These are phyloP conservation scores for Neodiprion virginianus DNA, from an alignment of 1,140 invertebrate genomes.

Conservation along the genomic window DNA sequence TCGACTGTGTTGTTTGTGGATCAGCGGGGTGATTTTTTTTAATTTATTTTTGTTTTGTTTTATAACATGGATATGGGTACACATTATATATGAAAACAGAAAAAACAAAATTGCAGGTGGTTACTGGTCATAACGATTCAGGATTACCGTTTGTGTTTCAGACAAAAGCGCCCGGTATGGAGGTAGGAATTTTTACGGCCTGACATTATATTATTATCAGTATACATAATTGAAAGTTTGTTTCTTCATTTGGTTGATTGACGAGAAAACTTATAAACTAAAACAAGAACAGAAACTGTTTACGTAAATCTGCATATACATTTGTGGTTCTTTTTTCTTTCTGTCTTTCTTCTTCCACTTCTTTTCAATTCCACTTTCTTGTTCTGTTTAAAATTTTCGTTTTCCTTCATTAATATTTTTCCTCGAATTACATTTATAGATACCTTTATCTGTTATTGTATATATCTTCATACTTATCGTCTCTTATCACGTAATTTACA, in stretches of 20 bases:
- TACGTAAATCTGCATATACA: too few relatives aligned
- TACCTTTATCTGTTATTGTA: conserved; percentile 5
- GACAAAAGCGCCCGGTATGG: conserved; percentile 59
- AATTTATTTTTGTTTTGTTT: too few relatives aligned
- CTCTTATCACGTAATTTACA: conserved; percentile 28
- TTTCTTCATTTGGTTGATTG: too few relatives aligned
- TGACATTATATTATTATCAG: conserved; percentile 14
- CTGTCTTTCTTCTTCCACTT: conserved; percentile 18
- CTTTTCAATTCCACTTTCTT: conserved; percentile 15
- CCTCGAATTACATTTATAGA: too few relatives aligned
- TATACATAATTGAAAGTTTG: conserved; percentile 18
- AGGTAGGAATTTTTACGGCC: conserved; percentile 52
- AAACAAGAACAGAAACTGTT: too few relatives aligned
- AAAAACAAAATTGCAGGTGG: too few relatives aligned
- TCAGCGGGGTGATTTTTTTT: too few relatives aligned
- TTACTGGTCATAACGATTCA: conserved; percentile 33
- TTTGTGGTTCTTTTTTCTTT: conserved; percentile 25
- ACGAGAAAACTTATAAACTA: too few relatives aligned
- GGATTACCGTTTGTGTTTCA: conserved; percentile 60
- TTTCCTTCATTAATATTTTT: background rate
- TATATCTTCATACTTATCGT: conserved; percentile 18
- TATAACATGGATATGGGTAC: too few relatives aligned
- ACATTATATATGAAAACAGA: too few relatives aligned
- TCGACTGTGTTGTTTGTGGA: too few relatives aligned
- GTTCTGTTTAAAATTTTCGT: conserved; percentile 17